Evolutionary conservation across 2,888 invertebrate genomes (phyloP).

Genomic region (Agrenia bidenticulata): DNA sequence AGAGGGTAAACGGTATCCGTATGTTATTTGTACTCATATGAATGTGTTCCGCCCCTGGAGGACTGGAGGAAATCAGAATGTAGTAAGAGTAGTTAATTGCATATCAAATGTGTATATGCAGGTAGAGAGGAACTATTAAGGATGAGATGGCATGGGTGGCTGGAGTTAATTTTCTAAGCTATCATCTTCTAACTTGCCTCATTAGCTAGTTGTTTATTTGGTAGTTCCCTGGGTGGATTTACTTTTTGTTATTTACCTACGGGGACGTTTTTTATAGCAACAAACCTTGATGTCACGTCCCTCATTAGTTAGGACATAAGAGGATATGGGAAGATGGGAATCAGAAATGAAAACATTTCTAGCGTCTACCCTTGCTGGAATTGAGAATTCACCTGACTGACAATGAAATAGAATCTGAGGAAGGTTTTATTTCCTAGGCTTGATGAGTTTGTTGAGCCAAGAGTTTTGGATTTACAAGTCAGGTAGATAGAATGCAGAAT

Average conservation of each 20-base stretch:
- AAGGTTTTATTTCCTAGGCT: no score
- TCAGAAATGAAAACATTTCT: background rate
- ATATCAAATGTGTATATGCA: background rate
- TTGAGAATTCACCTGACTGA: no score
- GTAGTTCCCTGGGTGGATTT: background rate
- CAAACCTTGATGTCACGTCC: no score
- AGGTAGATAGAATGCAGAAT: no score
- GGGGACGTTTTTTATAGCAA: background rate
- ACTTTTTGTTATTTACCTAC: background rate
- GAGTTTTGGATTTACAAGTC: no score
- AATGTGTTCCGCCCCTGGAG: background rate
- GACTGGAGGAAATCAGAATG: background rate
- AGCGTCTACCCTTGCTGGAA: no score
- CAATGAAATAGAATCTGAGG: no score
- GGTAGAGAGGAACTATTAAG: background rate
- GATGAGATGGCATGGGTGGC: slow-evolving; percentile 10
- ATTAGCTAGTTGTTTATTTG: slow-evolving; percentile 9
- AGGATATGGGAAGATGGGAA: background rate
- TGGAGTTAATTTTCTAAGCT: slow-evolving; percentile 12
- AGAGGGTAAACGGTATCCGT: no score
- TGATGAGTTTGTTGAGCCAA: no score
- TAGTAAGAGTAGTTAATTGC: background rate
- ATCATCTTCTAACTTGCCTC: slow-evolving; percentile 5
- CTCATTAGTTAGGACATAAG: slow-evolving; percentile 6
- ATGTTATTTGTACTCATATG: no score